These are phyloP conservation scores for Conistra vaccinii DNA, from an alignment of 2,888 invertebrate species.

Conservation along the genomic window DNA sequence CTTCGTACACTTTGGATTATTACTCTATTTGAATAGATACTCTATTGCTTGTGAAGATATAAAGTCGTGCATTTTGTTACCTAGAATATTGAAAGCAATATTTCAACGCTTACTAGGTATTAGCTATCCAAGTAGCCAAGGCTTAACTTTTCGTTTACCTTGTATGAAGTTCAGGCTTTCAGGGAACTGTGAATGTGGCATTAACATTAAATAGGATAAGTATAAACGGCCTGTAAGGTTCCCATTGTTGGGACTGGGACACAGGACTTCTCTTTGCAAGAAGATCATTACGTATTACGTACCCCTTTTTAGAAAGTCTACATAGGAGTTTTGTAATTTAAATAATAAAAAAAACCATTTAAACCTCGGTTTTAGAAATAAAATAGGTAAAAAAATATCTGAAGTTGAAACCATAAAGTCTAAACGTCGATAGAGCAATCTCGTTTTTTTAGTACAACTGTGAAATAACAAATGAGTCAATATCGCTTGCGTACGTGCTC, in stretches of 20 bases:
- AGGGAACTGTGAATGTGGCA: not conserved
- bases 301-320: not conserved
- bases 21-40: not conserved
- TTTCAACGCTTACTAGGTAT: not conserved
- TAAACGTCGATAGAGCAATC: slow-evolving; percentile 52
- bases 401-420: slow-evolving; percentile 39
- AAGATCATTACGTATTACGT: too few species aligned
- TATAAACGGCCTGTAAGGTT: not conserved
- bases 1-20: slow-evolving; percentile 19
- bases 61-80: not conserved
- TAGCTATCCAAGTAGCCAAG: not conserved
- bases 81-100: not conserved
- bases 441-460: slow-evolving; percentile 26
- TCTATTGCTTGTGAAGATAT: not conserved
- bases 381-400: slow-evolving; percentile 2
- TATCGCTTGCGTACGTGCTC: slow-evolving; percentile 48
- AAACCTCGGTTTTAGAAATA: not conserved
- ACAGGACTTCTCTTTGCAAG: not conserved
- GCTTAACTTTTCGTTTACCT: not conserved
- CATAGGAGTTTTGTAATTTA: not conserved
- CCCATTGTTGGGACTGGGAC: not conserved
- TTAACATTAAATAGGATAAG: not conserved
- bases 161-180: not conserved
- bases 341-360: too few species aligned
- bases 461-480: slow-evolving; percentile 52